phyloP scores from a whole-genome alignment of 1,140 invertebrate genomes.

The Drosophila trapezifrons region DNA sequence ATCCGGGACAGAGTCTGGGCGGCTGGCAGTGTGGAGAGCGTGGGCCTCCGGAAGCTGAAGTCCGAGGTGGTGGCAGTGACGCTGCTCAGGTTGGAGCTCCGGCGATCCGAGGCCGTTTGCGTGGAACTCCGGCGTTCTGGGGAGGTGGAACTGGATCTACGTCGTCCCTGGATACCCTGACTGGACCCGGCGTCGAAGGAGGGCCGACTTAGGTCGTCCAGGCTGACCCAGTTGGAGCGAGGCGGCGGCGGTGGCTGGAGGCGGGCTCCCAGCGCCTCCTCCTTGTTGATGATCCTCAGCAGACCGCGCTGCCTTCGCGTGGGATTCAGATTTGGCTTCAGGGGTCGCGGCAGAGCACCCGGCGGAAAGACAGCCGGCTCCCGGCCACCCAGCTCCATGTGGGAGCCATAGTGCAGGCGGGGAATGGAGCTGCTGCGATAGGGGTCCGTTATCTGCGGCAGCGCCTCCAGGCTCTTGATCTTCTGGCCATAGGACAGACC shows the following conservation, averaged over 20 bases:
- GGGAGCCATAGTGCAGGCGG: conserved; percentile 65
- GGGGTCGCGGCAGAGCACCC: conserved; percentile 70
- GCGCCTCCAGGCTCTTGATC: conserved; percentile 70
- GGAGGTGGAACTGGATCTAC: conserved; percentile 77
- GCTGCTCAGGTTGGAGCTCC: conserved; percentile 79
- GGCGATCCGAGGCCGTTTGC: conserved; percentile 76
- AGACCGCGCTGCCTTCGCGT: conserved; percentile 75
- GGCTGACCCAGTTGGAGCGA: conserved; percentile 75
- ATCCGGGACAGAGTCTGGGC: conserved; percentile 31
- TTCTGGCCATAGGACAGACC: conserved; percentile 45
- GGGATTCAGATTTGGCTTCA: conserved; percentile 80
- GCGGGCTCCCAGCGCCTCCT: conserved; percentile 31
- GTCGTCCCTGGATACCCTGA: conserved; percentile 15
- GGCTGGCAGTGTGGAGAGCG: conserved; percentile 67
- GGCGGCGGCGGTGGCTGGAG: conserved; percentile 39
- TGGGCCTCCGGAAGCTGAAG: conserved; percentile 73
- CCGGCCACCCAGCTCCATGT: conserved; percentile 54
- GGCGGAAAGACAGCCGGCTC: conserved; percentile 73
- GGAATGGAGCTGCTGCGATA: conserved; percentile 74
- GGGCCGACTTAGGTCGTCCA: conserved; percentile 66
- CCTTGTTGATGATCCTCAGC: conserved; percentile 66
- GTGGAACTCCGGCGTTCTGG: conserved; percentile 79
- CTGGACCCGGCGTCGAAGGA: conserved; percentile 26
- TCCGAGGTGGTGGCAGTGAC: conserved; percentile 76
- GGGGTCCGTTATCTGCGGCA: conserved; percentile 69